phyloP scores from a whole-genome alignment of 2,113 vertebrate species.

The Phaethornis superciliosus region DNA sequence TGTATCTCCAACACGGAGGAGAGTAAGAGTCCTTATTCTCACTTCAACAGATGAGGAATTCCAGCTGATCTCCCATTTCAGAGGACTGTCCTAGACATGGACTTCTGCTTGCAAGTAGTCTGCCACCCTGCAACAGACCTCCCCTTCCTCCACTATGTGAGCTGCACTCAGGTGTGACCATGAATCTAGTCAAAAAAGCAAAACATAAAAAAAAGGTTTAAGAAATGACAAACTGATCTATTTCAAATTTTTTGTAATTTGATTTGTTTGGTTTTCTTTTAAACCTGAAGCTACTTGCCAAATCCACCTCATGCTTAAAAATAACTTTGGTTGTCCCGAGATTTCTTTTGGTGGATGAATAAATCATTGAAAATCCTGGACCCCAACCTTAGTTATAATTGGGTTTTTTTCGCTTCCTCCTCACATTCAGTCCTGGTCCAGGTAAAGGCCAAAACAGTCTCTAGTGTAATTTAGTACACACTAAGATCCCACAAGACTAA shows the following conservation, averaged over 20 bases:
- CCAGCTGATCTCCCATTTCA: not conserved
- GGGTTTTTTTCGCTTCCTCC: fast-evolving
- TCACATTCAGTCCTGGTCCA: not conserved
- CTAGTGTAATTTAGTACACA: not conserved
- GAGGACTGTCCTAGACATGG: not conserved
- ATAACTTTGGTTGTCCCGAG: not conserved
- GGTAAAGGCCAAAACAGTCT: not conserved
- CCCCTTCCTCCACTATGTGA: not conserved
- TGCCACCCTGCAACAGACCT: not conserved
- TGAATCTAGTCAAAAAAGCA: not conserved
- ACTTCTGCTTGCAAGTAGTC: not conserved
- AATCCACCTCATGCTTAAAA: not conserved
- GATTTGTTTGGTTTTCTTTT: not conserved
- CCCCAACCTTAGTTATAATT: not conserved
- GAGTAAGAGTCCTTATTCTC: not conserved
- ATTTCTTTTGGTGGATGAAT: not conserved
- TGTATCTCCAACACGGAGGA: not conserved
- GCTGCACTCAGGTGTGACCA: not conserved
- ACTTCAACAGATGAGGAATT: not conserved
- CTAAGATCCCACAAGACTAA: not conserved
- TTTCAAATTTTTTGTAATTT: not conserved
- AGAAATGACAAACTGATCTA: not conserved
- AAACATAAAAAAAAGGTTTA: not conserved
- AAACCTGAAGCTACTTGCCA: not conserved
- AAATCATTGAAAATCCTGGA: not conserved